Percentiles rank a stretch among this genome's conserved stretches.
phyloP scores from a whole-genome alignment of 2,797 vertebrate genomes.

The Orientallactaga sibirica region DNA sequence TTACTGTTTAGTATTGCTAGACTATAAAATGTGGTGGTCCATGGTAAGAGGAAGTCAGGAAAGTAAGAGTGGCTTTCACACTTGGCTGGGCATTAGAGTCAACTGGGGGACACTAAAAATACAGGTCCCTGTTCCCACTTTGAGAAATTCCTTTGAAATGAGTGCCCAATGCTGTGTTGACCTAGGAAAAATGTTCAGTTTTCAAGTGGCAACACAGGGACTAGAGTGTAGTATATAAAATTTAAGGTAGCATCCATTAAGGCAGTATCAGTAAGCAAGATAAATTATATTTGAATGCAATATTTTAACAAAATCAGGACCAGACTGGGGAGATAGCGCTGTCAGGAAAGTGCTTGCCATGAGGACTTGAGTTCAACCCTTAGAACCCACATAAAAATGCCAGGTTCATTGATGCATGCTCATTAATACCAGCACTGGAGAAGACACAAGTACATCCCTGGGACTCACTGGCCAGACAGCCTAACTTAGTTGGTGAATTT shows the following conservation, averaged over 20 bases:
- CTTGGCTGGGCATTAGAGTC: not conserved
- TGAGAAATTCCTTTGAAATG: not conserved
- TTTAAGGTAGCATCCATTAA: not conserved
- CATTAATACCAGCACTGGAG: too few species aligned
- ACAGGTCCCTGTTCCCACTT: not conserved
- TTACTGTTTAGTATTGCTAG: conserved; percentile 3
- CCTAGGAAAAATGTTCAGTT: not conserved
- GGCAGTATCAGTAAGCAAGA: not conserved
- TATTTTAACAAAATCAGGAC: not conserved
- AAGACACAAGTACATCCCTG: too few species aligned
- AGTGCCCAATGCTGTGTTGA: not conserved
- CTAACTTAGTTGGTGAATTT: too few species aligned
- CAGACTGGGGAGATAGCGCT: too few species aligned
- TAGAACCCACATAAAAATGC: too few species aligned
- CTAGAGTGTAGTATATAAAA: not conserved
- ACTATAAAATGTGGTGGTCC: not conserved
- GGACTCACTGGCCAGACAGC: too few species aligned
- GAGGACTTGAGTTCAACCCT: too few species aligned
- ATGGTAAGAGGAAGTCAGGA: conserved; percentile 11
- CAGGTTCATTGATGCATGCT: too few species aligned
- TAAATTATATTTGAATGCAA: conserved; percentile 7
- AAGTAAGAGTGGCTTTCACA: conserved; percentile 25
- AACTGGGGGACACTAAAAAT: not conserved
- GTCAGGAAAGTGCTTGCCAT: too few species aligned
- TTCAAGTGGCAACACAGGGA: not conserved